Percentiles rank a stretch among this genome's conserved stretches.
phyloP scores from a whole-genome alignment of 2,113 vertebrate genomes.

The Toxotes jaculatrix region DNA sequence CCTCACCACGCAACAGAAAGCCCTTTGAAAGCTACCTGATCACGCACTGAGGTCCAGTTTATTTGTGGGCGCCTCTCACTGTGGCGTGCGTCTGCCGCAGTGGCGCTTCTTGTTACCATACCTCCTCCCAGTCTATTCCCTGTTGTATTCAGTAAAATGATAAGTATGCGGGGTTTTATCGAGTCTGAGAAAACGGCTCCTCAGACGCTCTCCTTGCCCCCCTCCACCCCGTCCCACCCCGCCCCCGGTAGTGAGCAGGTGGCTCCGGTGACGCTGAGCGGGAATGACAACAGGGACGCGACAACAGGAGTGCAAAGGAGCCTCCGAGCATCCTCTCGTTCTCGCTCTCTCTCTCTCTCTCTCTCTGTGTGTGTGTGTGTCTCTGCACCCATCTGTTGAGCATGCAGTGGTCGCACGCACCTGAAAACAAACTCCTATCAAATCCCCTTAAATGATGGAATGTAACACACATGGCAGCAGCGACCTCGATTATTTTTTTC shows the following conservation, averaged over 20 bases:
- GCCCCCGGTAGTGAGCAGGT: constrained; percentile 69
- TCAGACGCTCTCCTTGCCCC: constrained; percentile 12
- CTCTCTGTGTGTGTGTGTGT: background rate
- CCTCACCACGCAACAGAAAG: constrained; percentile 65
- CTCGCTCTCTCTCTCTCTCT: constrained; percentile 27
- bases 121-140: constrained; percentile 4
- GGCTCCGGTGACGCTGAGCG: constrained; percentile 72
- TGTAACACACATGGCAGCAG: constrained; percentile 27
- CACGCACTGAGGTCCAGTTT: constrained; percentile 41
- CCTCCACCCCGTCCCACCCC: background rate
- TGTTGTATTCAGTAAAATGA: constrained; percentile 19
- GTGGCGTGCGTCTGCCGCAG: constrained; percentile 72
- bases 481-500: constrained; percentile 36
- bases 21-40: constrained; percentile 69
- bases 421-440: constrained; percentile 41
- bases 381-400: constrained; percentile 83
- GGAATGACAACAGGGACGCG: constrained; percentile 67
- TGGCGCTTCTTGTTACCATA: constrained; percentile 41
- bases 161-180: background rate
- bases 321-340: constrained; percentile 59
- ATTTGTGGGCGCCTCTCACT: constrained; percentile 14
- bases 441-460: constrained; percentile 30
- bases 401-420: constrained; percentile 58
- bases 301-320: constrained; percentile 58
- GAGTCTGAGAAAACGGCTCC: constrained; percentile 10